Percentiles rank a stretch among this genome's conserved stretches.
phyloP scores from a whole-genome alignment of 2,888 invertebrate species.

The Leucania comma region DNA sequence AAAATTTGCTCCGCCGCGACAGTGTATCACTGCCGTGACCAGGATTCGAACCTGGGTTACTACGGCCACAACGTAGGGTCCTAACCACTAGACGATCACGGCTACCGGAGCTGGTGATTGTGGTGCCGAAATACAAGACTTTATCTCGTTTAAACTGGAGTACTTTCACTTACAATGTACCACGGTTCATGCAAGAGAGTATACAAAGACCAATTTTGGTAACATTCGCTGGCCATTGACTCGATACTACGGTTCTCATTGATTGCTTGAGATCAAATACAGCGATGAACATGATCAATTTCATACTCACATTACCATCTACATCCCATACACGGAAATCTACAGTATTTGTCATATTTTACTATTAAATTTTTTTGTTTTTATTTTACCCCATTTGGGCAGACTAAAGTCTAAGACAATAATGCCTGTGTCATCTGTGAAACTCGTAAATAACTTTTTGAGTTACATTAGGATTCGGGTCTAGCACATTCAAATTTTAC shows the following conservation, averaged over 20 bases:
- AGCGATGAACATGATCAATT: background rate
- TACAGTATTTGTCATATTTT: too few species aligned
- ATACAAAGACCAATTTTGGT: background rate
- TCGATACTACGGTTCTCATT: background rate
- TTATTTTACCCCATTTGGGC: too few species aligned
- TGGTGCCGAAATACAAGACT: background rate
- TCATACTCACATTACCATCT: too few species aligned
- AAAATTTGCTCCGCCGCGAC: conserved; percentile 68
- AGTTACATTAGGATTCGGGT: too few species aligned
- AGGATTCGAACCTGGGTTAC: conserved; percentile 95
- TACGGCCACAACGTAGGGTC: conserved; percentile 95
- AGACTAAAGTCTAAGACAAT: too few species aligned
- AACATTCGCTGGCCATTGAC: background rate
- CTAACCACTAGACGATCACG: conserved; percentile 94
- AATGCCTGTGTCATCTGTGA: too few species aligned
- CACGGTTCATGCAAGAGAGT: conserved; percentile 10
- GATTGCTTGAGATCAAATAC: background rate
- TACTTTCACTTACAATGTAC: conserved; percentile 38
- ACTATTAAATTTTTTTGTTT: too few species aligned
- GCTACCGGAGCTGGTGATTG: conserved; percentile 72
- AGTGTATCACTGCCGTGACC: conserved; percentile 91
- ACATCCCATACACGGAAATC: too few species aligned
- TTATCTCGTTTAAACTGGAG: conserved; percentile 15
- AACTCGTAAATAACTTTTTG: too few species aligned
- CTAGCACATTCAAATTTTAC: too few species aligned